Conservation (phyloP, 1,140 invertebrate species). For the Piezodorus guildinii region DNA sequence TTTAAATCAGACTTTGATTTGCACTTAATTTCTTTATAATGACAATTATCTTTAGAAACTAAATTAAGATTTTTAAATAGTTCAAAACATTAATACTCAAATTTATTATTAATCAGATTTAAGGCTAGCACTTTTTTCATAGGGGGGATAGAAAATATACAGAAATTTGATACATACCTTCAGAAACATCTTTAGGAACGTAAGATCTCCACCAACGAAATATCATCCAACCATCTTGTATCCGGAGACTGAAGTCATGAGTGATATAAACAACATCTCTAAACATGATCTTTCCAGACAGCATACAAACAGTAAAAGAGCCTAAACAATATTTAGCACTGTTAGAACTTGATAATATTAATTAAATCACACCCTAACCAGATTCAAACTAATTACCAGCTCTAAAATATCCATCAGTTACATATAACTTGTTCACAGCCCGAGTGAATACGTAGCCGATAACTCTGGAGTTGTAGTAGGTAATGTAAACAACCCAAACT, state of each 20-base stretch:
- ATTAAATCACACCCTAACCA: background rate
- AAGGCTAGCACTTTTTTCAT: no score
- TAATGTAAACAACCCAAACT: conserved; percentile 85
- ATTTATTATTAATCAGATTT: no score
- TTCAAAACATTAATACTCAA: no score
- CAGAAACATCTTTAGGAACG: conserved; percentile 85
- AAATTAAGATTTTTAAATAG: no score
- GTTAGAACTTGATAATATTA: background rate
- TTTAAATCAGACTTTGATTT: no score
- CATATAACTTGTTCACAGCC: conserved; percentile 77
- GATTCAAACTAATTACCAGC: conserved; percentile 54
- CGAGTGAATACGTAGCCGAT: conserved; percentile 81
- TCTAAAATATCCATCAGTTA: conserved; percentile 74
- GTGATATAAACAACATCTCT: conserved; percentile 89
- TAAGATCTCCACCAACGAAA: conserved; percentile 95
- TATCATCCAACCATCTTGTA: conserved; percentile 95
- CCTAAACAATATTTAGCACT: conserved; percentile 42
- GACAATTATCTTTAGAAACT: no score
- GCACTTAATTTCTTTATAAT: no score
- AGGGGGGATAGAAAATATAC: no score
- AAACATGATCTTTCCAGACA: conserved; percentile 98
- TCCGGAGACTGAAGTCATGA: conserved; percentile 82
- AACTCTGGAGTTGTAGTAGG: conserved; percentile 89
- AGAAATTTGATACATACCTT: conserved; percentile 47
- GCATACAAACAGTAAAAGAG: conserved; percentile 83